A percentile compares a stretch with the other conserved stretches of the same genome.
These are phyloP conservation scores for Microcebus murinus DNA, from an alignment of 2,113 vertebrate genomes.

Conservation along the genomic window DNA sequence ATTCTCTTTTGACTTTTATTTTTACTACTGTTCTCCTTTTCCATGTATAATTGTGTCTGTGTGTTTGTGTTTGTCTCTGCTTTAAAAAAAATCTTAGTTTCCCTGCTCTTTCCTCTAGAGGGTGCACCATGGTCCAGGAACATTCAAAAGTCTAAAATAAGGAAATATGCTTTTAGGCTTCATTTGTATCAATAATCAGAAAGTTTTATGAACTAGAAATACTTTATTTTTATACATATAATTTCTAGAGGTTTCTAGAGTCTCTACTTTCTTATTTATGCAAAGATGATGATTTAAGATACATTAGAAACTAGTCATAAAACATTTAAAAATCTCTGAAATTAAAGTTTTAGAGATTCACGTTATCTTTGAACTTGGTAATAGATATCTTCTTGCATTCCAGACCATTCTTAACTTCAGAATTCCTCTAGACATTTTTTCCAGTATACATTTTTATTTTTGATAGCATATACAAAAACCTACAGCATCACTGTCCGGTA, in stretches of 20 bases:
- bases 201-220: neutral
- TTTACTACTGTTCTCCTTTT: neutral
- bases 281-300: neutral
- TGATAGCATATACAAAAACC: neutral
- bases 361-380: neutral
- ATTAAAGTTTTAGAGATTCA: neutral
- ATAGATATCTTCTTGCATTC: neutral
- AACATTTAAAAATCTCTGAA: neutral
- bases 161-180: neutral
- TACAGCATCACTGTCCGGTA: neutral
- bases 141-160: conserved; percentile 36
- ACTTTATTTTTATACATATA: conserved; percentile 25
- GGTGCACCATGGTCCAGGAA: neutral
- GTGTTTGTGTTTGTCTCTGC: neutral
- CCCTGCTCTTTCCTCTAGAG: conserved; percentile 42
- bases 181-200: neutral
- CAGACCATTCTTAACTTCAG: neutral
- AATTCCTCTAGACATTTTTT: neutral
- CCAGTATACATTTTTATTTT: neutral
- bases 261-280: neutral
- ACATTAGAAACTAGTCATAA: neutral
- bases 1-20: neutral
- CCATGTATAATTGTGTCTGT: neutral
- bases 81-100: conserved; percentile 1
- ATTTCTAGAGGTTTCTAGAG: neutral